Conservation (phyloP, 2,113 vertebrate species). For the Herpetotheres cachinnans region DNA sequence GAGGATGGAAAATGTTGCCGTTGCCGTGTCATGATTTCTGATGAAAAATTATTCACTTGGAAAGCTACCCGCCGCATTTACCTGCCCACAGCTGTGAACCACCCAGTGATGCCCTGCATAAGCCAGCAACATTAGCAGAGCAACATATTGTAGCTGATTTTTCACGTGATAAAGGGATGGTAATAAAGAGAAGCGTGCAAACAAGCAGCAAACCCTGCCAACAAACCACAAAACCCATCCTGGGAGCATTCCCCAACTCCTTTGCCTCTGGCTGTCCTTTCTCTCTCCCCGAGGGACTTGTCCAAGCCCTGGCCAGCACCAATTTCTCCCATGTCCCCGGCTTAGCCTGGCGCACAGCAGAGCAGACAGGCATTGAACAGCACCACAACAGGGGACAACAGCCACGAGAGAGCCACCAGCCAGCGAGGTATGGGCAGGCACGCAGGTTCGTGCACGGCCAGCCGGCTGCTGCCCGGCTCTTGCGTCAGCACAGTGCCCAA, state of each 20-base stretch:
- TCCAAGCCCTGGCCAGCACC: background rate
- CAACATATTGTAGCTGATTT: background rate
- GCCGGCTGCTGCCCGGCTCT: background rate
- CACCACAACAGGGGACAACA: background rate
- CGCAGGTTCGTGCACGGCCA: background rate
- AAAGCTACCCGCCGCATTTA: rapidly evolving
- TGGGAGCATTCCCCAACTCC: background rate
- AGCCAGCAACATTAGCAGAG: background rate
- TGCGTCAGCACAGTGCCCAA: background rate
- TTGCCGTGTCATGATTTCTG: background rate
- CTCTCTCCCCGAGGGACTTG: rapidly evolving
- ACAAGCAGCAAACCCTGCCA: background rate
- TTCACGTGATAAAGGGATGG: background rate
- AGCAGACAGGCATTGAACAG: too few relatives aligned
- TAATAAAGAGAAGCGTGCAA: rapidly evolving
- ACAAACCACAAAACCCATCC: background rate
- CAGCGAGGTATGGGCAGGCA: background rate
- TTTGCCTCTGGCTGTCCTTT: background rate
- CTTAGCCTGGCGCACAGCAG: background rate
- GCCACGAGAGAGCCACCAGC: background rate
- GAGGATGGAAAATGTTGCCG: background rate
- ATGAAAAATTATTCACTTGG: background rate
- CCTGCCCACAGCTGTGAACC: background rate
- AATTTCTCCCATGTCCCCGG: background rate
- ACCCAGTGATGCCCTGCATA: background rate